Evolutionary conservation across 2,888 invertebrate genomes (phyloP).

Genomic region (Hedychridium roseum): DNA sequence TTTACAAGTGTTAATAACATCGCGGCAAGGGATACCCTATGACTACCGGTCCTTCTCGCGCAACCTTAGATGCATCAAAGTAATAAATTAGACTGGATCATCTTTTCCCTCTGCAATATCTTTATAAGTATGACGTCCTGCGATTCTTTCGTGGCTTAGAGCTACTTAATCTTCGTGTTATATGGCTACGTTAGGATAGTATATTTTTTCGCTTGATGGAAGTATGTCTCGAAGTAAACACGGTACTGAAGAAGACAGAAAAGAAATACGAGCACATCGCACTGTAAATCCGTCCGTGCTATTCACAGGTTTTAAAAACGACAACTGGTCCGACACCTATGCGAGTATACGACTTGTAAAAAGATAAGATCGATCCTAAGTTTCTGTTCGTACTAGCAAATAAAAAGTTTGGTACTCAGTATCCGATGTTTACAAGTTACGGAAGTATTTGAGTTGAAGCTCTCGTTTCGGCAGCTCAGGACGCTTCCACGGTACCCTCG

Average conservation of each 20-base stretch:
- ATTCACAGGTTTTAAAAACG: conserved; percentile 33
- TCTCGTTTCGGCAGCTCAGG: too few relatives aligned
- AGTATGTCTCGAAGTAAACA: conserved; percentile 31
- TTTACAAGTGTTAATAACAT: conserved; percentile 33
- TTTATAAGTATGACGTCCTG: conserved; percentile 17
- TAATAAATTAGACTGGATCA: conserved; percentile 43
- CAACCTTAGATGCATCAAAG: conserved; percentile 44
- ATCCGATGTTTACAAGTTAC: too few relatives aligned
- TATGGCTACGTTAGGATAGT: conserved; percentile 30
- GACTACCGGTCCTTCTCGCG: conserved; percentile 33
- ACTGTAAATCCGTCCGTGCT: conserved; percentile 23
- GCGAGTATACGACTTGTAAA: background rate
- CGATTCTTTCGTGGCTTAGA: background rate
- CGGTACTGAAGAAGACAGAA: conserved; percentile 31
- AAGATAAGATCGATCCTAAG: too few relatives aligned
- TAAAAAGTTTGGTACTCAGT: too few relatives aligned
- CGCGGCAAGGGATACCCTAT: conserved; percentile 23
- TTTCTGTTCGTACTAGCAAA: too few relatives aligned
- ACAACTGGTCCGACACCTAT: conserved; percentile 35
- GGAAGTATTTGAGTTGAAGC: too few relatives aligned
- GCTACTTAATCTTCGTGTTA: conserved; percentile 3
- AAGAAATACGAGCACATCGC: conserved; percentile 27
- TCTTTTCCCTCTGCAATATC: conserved; percentile 22
- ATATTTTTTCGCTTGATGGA: conserved; percentile 28
- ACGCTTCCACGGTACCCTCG: too few relatives aligned